Base-by-base conservation (phyloP, 2,888 invertebrate species). In the Nymphalis polychloros region DNA sequence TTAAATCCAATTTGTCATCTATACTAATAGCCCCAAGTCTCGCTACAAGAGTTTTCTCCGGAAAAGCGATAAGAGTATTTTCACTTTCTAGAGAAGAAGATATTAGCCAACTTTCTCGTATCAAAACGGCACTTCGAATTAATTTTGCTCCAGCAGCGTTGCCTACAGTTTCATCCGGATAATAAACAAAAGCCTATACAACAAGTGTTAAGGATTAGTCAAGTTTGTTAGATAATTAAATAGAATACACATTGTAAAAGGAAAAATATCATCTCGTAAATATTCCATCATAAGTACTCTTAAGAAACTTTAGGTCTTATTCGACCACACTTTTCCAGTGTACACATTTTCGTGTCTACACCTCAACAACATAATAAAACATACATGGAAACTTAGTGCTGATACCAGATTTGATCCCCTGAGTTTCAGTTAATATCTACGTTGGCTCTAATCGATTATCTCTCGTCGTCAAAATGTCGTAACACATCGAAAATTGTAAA, bases 151-250 rank as follows among this genome's bases (percentile, higher is more conserved):
- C 86, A 2, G 78, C 72, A 1, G 67, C 73, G 17, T 87, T 86
- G 27, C 83, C 72, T 66, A 90, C 78, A 35, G 83, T 76, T 69
- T 87, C 84, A 68, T 91, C 90, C 7, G 86, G 78, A 72, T 90
- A 92, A 79, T 87, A 92, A 59, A 92, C 69, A 69, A 87, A 85
- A n/a, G 87, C 92, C 92, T 92, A 75, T 19, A 57, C 8, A 57
- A n/a, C 35, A 19, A 19, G 4, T 19, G 13, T 57, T 35, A 57
- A 13, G 8, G 5, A 27, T 27, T 8, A 55, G n/a, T 17, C 5
- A 17, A 35, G n/a, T 31, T 35, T 41, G 13, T 41, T 41, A 41
- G 41, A 13, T 41, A 10, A 41, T 41, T 41, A 41, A 41, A 41
- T 41, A 13, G 13, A 41, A 41, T 10, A 41, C 8, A 41, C 8